Conservation (phyloP, 1,140 invertebrate genomes). For the Lepidurus apus region DNA sequence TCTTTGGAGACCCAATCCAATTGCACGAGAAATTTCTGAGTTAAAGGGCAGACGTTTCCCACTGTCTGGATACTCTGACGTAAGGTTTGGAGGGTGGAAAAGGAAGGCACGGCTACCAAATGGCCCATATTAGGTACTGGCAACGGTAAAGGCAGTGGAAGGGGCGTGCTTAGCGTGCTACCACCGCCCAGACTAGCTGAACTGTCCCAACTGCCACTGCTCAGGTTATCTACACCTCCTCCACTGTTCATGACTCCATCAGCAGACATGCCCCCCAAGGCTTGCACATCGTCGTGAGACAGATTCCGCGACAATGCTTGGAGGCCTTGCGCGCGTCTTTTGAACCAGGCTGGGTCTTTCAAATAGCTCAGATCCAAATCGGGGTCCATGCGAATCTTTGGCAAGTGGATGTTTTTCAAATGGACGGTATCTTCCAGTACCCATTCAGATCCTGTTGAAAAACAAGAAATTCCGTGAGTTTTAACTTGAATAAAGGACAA, state of each 20-base stretch:
- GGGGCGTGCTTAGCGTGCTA: neutral
- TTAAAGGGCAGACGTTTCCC: slow-evolving; percentile 79
- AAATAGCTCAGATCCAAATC: slow-evolving; percentile 76
- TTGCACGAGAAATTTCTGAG: slow-evolving; percentile 79
- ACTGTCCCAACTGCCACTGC: neutral
- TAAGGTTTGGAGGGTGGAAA: slow-evolving; percentile 83
- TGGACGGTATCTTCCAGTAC: slow-evolving; percentile 95
- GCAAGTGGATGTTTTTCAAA: slow-evolving; percentile 78
- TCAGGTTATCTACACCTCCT: neutral
- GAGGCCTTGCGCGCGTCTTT: slow-evolving; percentile 63
- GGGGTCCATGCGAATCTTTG: slow-evolving; percentile 69
- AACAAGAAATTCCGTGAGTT: slow-evolving; percentile 24
- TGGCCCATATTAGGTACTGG: slow-evolving; percentile 45
- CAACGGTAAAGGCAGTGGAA: slow-evolving; percentile 30
- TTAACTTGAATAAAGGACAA: slow-evolving; percentile 26
- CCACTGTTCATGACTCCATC: neutral
- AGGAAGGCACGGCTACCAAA: slow-evolving; percentile 80
- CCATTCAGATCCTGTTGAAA: slow-evolving; percentile 71
- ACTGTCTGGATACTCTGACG: slow-evolving; percentile 83
- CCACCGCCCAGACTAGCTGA: neutral
- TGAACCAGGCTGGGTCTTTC: slow-evolving; percentile 69
- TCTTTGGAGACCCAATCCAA: slow-evolving; percentile 99
- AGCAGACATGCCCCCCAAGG: neutral
- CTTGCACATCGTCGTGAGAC: slow-evolving; percentile 52
- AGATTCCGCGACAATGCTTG: slow-evolving; percentile 63